A percentile compares a stretch with the other conserved stretches of the same genome.
phyloP scores from a whole-genome alignment of 2,797 vertebrate species.

The Microctenopoma lineatum region DNA sequence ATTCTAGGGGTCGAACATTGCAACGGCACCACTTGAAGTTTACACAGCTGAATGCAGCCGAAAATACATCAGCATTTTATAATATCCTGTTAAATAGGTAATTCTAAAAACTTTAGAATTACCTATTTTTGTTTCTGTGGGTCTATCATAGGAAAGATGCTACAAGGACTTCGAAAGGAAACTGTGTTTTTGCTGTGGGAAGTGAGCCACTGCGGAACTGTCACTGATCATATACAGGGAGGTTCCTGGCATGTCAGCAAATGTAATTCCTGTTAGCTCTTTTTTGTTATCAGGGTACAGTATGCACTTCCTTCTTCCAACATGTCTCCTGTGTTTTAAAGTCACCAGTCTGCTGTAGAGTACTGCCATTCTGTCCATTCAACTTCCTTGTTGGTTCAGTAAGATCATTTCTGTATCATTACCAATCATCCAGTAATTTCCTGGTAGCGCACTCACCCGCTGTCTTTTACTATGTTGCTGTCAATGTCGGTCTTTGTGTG shows the following conservation, averaged over 20 bases:
- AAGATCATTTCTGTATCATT: slow-evolving; percentile 33
- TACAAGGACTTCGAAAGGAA: not conserved
- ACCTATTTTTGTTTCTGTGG: not conserved
- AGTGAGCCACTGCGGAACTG: not conserved
- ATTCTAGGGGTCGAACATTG: slow-evolving; percentile 17
- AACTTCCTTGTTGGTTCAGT: slow-evolving; percentile 58
- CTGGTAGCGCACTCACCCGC: slow-evolving; percentile 38
- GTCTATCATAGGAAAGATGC: not conserved
- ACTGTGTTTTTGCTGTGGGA: not conserved
- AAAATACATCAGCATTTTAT: slow-evolving; percentile 9
- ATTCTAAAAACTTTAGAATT: too few species aligned
- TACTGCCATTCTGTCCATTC: slow-evolving; percentile 7
- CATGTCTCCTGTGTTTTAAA: not conserved
- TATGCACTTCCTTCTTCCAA: slow-evolving; percentile 35
- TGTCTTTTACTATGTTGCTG: not conserved
- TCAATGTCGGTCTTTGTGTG: slow-evolving; percentile 34
- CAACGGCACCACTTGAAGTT: slow-evolving; percentile 41
- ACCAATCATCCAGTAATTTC: slow-evolving; percentile 52
- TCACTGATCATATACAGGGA: slow-evolving; percentile 5
- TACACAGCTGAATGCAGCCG: slow-evolving; percentile 48
- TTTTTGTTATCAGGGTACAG: not conserved
- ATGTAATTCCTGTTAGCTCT: slow-evolving; percentile 50
- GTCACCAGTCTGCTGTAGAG: not conserved
- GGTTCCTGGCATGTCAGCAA: slow-evolving; percentile 42
- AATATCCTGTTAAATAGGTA: too few species aligned